Evolutionary conservation across 2,113 vertebrate species (phyloP), one percentile per base, ranked within the genome.

Genomic region (Martes martes): DNA sequence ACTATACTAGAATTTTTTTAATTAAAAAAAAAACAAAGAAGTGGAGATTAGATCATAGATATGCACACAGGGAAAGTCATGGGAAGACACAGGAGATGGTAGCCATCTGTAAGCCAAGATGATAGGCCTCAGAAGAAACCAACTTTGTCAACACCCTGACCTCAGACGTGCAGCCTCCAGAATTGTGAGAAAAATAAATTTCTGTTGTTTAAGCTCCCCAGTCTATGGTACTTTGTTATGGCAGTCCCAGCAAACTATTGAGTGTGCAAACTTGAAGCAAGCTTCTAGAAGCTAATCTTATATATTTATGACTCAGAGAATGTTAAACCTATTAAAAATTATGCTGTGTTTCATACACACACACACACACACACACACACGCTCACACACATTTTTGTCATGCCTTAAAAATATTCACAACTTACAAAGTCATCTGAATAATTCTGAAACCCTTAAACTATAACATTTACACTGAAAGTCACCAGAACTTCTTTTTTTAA

Each of bases 321-420:
- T 92, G 59, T 86, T 95, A 89, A 93, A 78, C 6, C 7, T 31
- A 88, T 36, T 55, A 89, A 96, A 96, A 96, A 91, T 73, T 71
- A 57, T n/a, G 42, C n/a, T 71, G 57, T 91, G 1, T 52, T 82
- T 95, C 13, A 57, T 2, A 55, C 24, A 91, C 45, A 63, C 50
- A 67, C 24, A 81, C 13, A 14, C 7, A 52, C 10, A 79, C 59
- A 61, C 47, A 73, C 55, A 73, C 55, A 57, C 55, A 19, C 6
- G 0, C 55, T 57, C 31, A 81, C 3, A 63, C 23, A 85, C 7
- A 73, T 26, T 73, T 95, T 92, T 81, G 59, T 74, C 61, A 74
- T 92, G 1, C 55, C 33, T 85, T 89, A 50, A 90, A 94, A 91
- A 88, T 15, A 87, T 61, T 61, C 61, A 73, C 65, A 92, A 76